Percentiles rank a stretch among this genome's conserved stretches.
Conservation (phyloP, 1,140 invertebrate genomes). For the Oryctes rhinoceros region DNA sequence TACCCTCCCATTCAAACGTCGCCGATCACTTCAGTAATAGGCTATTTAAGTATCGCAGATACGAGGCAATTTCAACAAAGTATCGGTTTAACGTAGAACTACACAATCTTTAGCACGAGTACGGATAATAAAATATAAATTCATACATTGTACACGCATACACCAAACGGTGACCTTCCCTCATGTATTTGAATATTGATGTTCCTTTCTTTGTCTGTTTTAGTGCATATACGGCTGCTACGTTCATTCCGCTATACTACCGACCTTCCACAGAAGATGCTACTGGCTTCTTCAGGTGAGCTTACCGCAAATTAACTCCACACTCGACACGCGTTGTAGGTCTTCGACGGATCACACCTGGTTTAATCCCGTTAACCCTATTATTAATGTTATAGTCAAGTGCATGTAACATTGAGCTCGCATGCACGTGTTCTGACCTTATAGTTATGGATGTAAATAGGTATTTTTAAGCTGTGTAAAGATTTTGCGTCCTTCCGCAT, state of each 20-base stretch:
- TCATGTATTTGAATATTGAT: neutral
- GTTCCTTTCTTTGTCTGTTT: slow-evolving; percentile 47
- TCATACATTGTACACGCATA: no score
- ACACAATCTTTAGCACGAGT: no score
- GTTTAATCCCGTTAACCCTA: slow-evolving; percentile 30
- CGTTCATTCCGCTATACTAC: slow-evolving; percentile 96
- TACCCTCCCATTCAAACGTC: no score
- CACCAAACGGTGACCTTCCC: no score
- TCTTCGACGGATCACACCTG: slow-evolving; percentile 38
- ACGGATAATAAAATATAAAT: no score
- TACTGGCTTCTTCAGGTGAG: slow-evolving; percentile 95
- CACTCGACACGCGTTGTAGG: slow-evolving; percentile 22
- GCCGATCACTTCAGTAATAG: no score
- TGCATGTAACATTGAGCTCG: neutral
- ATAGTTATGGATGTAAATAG: neutral
- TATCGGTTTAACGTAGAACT: no score
- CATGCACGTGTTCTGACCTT: neutral
- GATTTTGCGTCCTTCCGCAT: neutral
- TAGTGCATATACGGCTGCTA: slow-evolving; percentile 98
- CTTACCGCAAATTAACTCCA: slow-evolving; percentile 37
- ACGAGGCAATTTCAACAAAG: no score
- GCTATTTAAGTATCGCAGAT: no score
- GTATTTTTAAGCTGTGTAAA: neutral
- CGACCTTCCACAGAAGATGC: slow-evolving; percentile 96
- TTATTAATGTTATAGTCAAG: neutral